Base-by-base conservation (phyloP, 2,888 invertebrate genomes). In the Kryphioiulus occultus region DNA sequence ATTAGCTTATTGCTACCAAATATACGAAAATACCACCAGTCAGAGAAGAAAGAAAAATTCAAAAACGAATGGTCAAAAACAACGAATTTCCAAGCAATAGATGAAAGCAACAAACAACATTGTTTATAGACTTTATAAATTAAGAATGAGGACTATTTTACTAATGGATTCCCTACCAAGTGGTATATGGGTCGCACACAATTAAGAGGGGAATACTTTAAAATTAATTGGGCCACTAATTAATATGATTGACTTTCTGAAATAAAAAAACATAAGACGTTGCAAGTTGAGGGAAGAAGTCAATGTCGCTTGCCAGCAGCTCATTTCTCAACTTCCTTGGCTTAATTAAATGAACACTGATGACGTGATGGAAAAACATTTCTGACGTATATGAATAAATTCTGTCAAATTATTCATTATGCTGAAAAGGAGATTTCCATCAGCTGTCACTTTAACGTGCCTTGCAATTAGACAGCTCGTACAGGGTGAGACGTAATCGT, bases 291-390 rank as follows among this genome's bases (percentile, higher is more conserved):
- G 26, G 9, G n/a, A 12, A 10, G 22, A 26, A 68, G 26, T 68
- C 22, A 68, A 68, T 26, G 26, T 68, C 68, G 59, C n/a, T n/a
- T 59, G 59, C 59, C 59, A 59, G 59, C 59, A 59, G 68, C 68
- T 68, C 68, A 68, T 68, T 68, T n/a, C 5, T 68, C 26, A 68
- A 68, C 68, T 22, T 68, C 22, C 59, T 59, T 19, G n/a, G 10
- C 68, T 26, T 68, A 26, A 68, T 22, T 26, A 68, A 68, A 68
- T 68, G 68, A 68, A 68, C 68, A 15, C 47, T 68, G 68, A 68
- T n/a, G 68, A 68, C 7, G 7, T 68, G 68, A n/a, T 68, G 10
- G n/a, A 59, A 68, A 68, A 68, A 9, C 22, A 68, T 68, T 12
- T 9, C 7, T 26, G 68, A 68, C 68, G n/a, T 68, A 22, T 9